phyloP scores from a whole-genome alignment of 2,888 invertebrate genomes.

The Amphiduros pacificus region DNA sequence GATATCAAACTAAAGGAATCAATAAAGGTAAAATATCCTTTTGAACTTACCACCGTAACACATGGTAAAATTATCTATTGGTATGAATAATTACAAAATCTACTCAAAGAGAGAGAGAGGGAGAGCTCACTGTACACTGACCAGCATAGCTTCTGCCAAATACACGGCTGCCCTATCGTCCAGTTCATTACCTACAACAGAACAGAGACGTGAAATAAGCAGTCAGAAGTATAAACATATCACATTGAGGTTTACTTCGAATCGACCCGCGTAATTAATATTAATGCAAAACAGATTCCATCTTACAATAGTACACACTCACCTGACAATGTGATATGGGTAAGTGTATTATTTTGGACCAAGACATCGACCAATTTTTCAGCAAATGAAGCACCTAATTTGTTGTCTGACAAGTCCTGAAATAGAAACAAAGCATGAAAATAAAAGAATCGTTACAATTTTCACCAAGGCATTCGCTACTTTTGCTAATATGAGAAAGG shows the following conservation, averaged over 20 bases:
- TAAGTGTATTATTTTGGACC: slow-evolving; percentile 44
- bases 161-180: slow-evolving; percentile 47
- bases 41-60: no score
- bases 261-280: no score
- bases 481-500: background rate
- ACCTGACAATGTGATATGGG: slow-evolving; percentile 50
- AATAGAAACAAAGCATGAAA: slow-evolving; percentile 7
- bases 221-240: background rate
- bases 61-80: no score
- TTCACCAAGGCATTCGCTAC: background rate
- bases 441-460: background rate
- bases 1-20: no score
- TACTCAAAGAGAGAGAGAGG: no score
- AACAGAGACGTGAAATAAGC: background rate
- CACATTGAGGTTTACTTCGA: no score
- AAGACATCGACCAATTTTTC: slow-evolving; percentile 42
- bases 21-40: no score
- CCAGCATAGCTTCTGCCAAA: slow-evolving; percentile 49
- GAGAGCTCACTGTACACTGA: slow-evolving; percentile 37
- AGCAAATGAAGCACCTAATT: slow-evolving; percentile 42
- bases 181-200: slow-evolving; percentile 46
- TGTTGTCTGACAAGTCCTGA: slow-evolving; percentile 54
- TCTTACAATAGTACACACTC: slow-evolving; percentile 9
- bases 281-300: background rate
- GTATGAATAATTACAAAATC: no score